Percentiles rank a stretch among this genome's conserved stretches.
Conservation (phyloP, 2,888 invertebrate species). For the Stenichneumon culpator region DNA sequence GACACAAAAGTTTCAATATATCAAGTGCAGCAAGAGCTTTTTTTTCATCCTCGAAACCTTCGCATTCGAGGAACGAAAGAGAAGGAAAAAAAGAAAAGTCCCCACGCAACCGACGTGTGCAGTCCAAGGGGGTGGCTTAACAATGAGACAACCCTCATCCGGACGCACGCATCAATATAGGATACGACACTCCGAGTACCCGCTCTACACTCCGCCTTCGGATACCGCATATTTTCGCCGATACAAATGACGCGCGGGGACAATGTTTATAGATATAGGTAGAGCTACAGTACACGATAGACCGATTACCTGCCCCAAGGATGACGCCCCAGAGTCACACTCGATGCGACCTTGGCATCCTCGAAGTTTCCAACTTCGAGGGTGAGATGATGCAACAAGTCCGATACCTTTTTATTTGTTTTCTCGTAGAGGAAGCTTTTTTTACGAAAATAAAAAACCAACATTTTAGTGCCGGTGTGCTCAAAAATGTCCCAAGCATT, state of each 20-base stretch:
- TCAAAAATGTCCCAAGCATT: no score
- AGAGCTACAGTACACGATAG: conserved; percentile 12
- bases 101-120: conserved; percentile 61
- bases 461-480: no score
- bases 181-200: conserved; percentile 54
- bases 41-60: conserved; percentile 70
- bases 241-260: conserved; percentile 78
- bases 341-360: conserved; percentile 3
- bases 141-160: conserved; percentile 77
- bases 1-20: conserved; percentile 82
- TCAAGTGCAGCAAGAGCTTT: conserved; percentile 78
- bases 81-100: conserved; percentile 43
- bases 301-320: conserved; percentile 55
- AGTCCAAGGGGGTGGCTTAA: conserved; percentile 74
- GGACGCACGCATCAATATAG: conserved; percentile 66
- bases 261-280: conserved; percentile 23
- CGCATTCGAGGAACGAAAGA: conserved; percentile 19
- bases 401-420: not conserved
- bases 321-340: conserved; percentile 40
- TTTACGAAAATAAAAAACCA: no score
- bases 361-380: conserved; percentile 19
- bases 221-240: conserved; percentile 78
- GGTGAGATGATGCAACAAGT: not conserved
- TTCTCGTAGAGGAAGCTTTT: not conserved
- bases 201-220: conserved; percentile 74